Evolutionary conservation across 2,797 vertebrate genomes (phyloP).

Genomic region (Rhinichthys osculus): DNA sequence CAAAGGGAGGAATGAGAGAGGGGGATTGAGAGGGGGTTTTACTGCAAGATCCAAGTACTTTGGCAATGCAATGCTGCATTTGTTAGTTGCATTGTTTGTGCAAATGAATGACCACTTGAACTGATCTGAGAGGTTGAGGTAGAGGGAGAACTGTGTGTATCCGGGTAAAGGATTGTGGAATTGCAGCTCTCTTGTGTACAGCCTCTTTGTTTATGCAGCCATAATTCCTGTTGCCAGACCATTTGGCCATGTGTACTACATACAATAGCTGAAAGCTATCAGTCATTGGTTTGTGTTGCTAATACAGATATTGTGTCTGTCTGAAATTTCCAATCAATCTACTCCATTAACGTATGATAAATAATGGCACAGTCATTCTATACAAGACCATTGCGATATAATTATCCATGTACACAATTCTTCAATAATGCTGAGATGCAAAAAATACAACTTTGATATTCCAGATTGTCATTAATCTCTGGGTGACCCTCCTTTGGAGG

Average conservation of each 20-base stretch:
- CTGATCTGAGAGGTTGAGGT: conserved; percentile 75
- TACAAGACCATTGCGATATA: conserved; percentile 64
- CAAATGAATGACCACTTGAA: conserved; percentile 73
- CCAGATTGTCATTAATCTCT: conserved; percentile 60
- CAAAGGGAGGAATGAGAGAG: background rate
- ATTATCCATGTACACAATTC: conserved; percentile 77
- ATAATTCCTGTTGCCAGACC: conserved; percentile 67
- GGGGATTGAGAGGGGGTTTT: background rate
- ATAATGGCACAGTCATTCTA: conserved; percentile 70
- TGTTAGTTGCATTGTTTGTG: conserved; percentile 74
- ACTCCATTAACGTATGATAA: conserved; percentile 64
- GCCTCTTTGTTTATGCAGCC: conserved; percentile 67
- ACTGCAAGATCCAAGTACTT: conserved; percentile 59
- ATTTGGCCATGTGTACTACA: conserved; percentile 69
- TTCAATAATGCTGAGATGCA: conserved; percentile 63
- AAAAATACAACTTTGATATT: conserved; percentile 49
- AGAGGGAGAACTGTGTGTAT: conserved; percentile 73
- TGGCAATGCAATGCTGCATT: conserved; percentile 67
- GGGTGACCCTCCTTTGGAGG: conserved; percentile 68
- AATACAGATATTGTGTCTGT: conserved; percentile 49
- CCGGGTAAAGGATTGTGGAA: conserved; percentile 70
- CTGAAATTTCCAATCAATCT: conserved; percentile 40
- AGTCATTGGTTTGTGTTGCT: conserved; percentile 58
- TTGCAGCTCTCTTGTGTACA: conserved; percentile 65
- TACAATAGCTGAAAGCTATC: conserved; percentile 35